Conservation (phyloP, 2,113 vertebrate species). For the Ameiurus melas region DNA sequence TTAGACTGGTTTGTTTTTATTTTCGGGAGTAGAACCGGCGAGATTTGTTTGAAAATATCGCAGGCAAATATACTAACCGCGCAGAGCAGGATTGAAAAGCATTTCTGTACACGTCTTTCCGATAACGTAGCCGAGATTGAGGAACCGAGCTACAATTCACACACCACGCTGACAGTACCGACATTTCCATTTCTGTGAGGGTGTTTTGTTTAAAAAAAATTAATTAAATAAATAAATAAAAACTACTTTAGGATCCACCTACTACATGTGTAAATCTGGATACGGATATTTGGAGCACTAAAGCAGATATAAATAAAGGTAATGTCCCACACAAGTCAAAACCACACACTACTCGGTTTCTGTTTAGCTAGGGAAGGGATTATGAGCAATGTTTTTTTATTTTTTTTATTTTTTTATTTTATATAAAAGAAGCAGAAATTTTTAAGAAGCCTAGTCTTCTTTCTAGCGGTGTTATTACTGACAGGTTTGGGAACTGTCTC, state of each 20-base stretch:
- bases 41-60: not conserved
- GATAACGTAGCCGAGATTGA: not conserved
- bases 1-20: not conserved
- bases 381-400: not conserved
- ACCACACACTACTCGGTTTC: not conserved
- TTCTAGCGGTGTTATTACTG: not conserved
- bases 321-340: not conserved
- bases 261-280: not conserved
- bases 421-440: too few relatives aligned
- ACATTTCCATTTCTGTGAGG: not conserved
- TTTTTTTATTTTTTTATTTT: too few relatives aligned
- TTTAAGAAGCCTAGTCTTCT: not conserved
- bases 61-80: not conserved
- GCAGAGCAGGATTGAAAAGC: not conserved
- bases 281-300: not conserved
- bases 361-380: not conserved
- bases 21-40: not conserved
- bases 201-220: too few relatives aligned
- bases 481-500: constrained; percentile 4
- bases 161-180: not conserved
- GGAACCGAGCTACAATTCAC: not conserved
- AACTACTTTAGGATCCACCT: not conserved
- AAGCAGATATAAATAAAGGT: not conserved
- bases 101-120: not conserved
- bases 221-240: too few relatives aligned